A percentile compares a stretch with the other conserved stretches of the same genome.
These are phyloP conservation scores for Sminthurides bifidus DNA, from an alignment of 1,140 invertebrate species.

Conservation along the genomic window DNA sequence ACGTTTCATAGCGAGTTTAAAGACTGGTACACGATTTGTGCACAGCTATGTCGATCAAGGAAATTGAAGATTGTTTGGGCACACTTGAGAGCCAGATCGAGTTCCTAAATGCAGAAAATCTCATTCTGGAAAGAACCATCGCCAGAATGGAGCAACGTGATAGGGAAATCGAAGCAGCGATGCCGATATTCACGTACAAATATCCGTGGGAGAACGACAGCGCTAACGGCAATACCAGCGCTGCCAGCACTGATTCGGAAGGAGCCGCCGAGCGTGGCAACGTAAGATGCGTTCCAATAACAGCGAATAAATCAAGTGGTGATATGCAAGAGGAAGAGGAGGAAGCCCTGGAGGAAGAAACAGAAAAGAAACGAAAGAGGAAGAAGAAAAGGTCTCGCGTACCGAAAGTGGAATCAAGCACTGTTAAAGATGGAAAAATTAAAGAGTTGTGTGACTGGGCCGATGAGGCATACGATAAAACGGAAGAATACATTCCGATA, in stretches of 20 bases:
- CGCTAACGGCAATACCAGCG: neutral
- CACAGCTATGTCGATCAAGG: neutral
- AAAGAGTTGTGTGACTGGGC: conserved; percentile 10
- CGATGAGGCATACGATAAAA: conserved; percentile 8
- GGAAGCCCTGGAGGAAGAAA: neutral
- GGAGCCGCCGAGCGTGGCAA: neutral
- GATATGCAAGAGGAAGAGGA: neutral
- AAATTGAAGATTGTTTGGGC: neutral
- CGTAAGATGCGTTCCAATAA: too few species aligned
- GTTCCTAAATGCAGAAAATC: neutral
- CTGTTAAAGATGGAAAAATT: neutral
- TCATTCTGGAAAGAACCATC: conserved; percentile 7
- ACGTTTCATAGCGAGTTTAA: neutral
- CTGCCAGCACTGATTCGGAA: neutral
- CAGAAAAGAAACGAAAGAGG: neutral
- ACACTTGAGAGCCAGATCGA: neutral
- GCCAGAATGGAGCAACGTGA: conserved; percentile 21
- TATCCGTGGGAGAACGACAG: conserved; percentile 8
- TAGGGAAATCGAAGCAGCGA: conserved; percentile 17
- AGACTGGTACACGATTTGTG: neutral
- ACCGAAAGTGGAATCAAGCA: neutral
- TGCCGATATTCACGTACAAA: conserved; percentile 15
- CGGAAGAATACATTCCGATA: conserved; percentile 2
- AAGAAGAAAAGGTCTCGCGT: neutral
- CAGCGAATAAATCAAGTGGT: neutral